Conservation (phyloP, 92 coral and sea anemone species). For the Epizoanthus illoricatus region DNA sequence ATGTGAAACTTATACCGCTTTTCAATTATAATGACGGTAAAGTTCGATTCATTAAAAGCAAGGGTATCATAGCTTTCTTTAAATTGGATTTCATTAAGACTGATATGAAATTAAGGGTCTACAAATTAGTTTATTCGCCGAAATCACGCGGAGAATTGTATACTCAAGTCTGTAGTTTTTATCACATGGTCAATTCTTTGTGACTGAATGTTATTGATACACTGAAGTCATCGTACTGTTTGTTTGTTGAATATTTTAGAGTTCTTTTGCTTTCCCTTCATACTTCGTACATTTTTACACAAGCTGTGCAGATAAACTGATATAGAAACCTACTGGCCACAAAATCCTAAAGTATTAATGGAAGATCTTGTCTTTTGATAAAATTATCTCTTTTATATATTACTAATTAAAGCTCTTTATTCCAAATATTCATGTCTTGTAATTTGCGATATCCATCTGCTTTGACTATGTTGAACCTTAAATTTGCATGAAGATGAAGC, state of each 20-base stretch:
- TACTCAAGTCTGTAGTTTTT: constrained; percentile 8
- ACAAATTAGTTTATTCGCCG: constrained; percentile 34
- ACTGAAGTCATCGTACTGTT: constrained; percentile 20
- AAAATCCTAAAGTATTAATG: constrained; percentile 7
- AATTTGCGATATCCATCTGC: constrained; percentile 33
- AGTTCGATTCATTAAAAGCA: constrained; percentile 38
- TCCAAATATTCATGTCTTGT: background rate
- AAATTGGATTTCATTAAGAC: constrained; percentile 40
- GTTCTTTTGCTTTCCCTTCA: constrained; percentile 52
- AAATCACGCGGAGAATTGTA: constrained; percentile 21
- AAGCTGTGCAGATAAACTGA: constrained; percentile 30
- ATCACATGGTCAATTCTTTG: constrained; percentile 41
- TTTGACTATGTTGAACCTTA: constrained; percentile 7
- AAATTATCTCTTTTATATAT: background rate
- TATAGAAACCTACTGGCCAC: background rate
- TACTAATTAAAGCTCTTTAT: constrained; percentile 25
- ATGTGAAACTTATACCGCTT: constrained; percentile 67
- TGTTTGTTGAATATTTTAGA: constrained; percentile 71
- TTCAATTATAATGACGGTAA: constrained; percentile 44
- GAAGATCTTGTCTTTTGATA: constrained; percentile 27
- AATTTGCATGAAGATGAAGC: background rate
- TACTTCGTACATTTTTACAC: constrained; percentile 40
- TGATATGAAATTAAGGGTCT: constrained; percentile 25
- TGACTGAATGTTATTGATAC: constrained; percentile 17
- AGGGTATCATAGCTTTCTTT: constrained; percentile 32